phyloP scores from a whole-genome alignment of 2,797 vertebrate genomes.

The Sebastes cheni region DNA sequence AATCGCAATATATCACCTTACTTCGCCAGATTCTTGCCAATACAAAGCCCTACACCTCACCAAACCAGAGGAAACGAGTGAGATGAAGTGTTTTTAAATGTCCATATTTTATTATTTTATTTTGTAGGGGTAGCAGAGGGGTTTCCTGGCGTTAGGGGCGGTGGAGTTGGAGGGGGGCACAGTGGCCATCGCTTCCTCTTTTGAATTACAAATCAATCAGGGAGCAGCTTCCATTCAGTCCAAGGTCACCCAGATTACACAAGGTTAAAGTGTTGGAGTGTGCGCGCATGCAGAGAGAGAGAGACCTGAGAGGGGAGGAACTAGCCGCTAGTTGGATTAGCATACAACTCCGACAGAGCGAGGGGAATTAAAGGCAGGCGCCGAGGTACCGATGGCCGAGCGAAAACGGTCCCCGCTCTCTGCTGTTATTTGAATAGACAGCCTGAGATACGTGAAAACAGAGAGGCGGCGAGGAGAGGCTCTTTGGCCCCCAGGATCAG shows the following conservation, averaged over 20 bases:
- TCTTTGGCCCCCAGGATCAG: conserved; percentile 86
- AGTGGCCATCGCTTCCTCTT: conserved; percentile 82
- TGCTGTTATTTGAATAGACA: conserved; percentile 88
- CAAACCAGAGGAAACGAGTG: neutral
- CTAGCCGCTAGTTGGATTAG: conserved; percentile 88
- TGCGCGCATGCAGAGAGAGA: conserved; percentile 32
- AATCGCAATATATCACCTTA: no score
- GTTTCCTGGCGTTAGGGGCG: neutral
- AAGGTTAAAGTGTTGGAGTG: conserved; percentile 85
- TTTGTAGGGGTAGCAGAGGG: conserved; percentile 1
- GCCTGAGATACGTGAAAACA: conserved; percentile 87
- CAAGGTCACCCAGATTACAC: conserved; percentile 97
- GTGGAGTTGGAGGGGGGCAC: neutral
- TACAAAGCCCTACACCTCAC: neutral
- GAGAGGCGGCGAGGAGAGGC: conserved; percentile 78
- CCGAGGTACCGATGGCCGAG: conserved; percentile 59
- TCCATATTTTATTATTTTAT: conserved; percentile 52
- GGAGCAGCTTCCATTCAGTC: conserved; percentile 65
- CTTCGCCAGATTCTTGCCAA: no score
- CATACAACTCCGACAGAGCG: conserved; percentile 87
- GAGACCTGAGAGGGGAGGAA: conserved; percentile 21
- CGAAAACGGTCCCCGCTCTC: conserved; percentile 70
- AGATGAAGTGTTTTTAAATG: conserved; percentile 28
- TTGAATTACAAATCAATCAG: conserved; percentile 95
- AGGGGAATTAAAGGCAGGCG: conserved; percentile 87